Base-by-base conservation (phyloP, 2,888 invertebrate genomes). In the Gastrophysa polygoni region DNA sequence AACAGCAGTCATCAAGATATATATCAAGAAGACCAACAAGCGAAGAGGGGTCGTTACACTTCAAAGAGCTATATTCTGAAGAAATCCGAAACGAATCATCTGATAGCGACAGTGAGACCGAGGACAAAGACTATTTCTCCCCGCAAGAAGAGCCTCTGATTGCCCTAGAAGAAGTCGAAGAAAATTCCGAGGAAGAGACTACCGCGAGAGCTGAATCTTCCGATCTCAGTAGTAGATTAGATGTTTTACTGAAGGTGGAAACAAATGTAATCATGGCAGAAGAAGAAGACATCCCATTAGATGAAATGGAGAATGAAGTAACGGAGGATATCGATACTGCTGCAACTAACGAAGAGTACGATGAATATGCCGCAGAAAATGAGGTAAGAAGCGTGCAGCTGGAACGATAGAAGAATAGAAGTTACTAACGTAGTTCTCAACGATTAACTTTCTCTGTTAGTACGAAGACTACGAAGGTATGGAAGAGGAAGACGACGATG, bases 401-500 rank as follows among this genome's bases (percentile, higher is more conserved):
- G 4, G 11, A 1, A 28, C 2, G 7, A 21, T 8, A 18, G 1
- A 43, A 20, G 1, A n/a, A 17, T 38, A n/a, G n/a, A n/a, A n/a
- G n/a, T n/a, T n/a, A n/a, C n/a, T n/a, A n/a, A n/a, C n/a, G n/a
- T n/a, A n/a, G n/a, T n/a, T n/a, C n/a, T n/a, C 21, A n/a, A 21
- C 7, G 20, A 1, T 7, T 47, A 43, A 11, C 3, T 59, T 24
- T 17, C 34, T 17, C 17, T 43, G n/a, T n/a, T n/a, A n/a, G n/a
- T n/a, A n/a, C n/a, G n/a, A n/a, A n/a, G n/a, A 38, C 14, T 38
- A 14, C 14, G 38, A 38, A 38, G 38, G 38, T 3, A 11, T 14
- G 38, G 38, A 1, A 38, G 38, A 38, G 17, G 14, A 57, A 46
- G 61, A 68, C 21, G 69, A 73, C 17, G 76, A 76, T 62, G 76